These are phyloP conservation scores for Chrysolina haemoptera DNA, from an alignment of 2,888 invertebrate species.

Conservation along the genomic window DNA sequence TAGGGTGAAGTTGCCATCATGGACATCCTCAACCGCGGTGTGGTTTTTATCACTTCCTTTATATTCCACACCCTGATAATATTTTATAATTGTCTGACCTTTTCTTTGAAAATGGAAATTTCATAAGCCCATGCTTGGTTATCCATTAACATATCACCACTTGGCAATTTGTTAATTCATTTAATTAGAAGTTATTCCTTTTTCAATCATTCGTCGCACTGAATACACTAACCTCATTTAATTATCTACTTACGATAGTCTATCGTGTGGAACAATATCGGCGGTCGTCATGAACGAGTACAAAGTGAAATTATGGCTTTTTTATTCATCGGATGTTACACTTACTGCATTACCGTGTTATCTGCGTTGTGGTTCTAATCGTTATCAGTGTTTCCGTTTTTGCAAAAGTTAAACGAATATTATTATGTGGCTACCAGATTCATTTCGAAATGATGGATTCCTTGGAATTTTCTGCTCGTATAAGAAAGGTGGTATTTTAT, in stretches of 20 bases:
- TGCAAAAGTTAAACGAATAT: slow-evolving; percentile 1
- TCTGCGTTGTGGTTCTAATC: slow-evolving; percentile 20
- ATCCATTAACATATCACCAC: too few species aligned
- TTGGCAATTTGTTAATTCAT: not conserved
- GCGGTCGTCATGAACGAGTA: slow-evolving; percentile 8
- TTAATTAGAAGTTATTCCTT: not conserved
- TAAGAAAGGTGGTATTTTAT: not conserved
- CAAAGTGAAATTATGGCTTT: slow-evolving; percentile 14
- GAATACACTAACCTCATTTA: slow-evolving; percentile 19
- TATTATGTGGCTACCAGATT: slow-evolving; percentile 6
- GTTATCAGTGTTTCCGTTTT: slow-evolving; percentile 26
- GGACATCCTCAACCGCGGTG: too few species aligned
- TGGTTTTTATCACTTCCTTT: too few species aligned
- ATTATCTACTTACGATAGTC: slow-evolving; percentile 2
- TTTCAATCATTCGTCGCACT: not conserved
- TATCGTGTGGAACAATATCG: slow-evolving; percentile 20
- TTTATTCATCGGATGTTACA: slow-evolving; percentile 22
- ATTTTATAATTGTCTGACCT: too few species aligned
- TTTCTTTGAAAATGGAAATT: too few species aligned
- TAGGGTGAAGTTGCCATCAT: too few species aligned
- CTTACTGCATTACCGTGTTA: slow-evolving; percentile 18
- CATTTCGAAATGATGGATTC: slow-evolving; percentile 12
- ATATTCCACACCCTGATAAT: too few species aligned
- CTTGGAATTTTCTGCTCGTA: not conserved
- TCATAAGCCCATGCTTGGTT: too few species aligned